phyloP scores from a whole-genome alignment of 2,888 invertebrate species.

The Drosophila paracracens region DNA sequence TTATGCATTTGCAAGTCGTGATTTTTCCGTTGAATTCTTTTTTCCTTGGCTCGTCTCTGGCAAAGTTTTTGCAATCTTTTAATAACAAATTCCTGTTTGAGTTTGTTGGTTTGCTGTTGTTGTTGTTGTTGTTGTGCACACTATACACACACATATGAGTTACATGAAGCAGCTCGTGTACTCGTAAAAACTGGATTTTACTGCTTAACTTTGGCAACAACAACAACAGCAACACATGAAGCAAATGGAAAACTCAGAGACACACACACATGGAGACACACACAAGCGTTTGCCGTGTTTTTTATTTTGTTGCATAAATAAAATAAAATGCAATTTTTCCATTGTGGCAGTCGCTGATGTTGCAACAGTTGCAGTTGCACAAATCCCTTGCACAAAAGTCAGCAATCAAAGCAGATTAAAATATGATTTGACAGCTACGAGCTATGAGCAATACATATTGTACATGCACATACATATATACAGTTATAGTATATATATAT shows the following conservation, averaged over 20 bases:
- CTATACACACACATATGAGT: conserved; percentile 48
- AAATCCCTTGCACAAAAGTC: conserved; percentile 83
- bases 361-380: conserved; percentile 56
- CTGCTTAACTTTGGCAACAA: conserved; percentile 74
- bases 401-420: conserved; percentile 84
- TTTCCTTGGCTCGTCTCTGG: conserved; percentile 35
- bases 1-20: conserved; percentile 6
- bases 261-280: neutral
- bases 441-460: conserved; percentile 49
- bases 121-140: conserved; percentile 3
- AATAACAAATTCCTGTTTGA: conserved; percentile 63
- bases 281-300: neutral
- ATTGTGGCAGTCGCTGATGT: conserved; percentile 39
- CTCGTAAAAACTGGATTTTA: conserved; percentile 78
- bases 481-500: conserved; percentile 8
- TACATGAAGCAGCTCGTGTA: conserved; percentile 50
- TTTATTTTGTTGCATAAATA: conserved; percentile 70
- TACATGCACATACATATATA: conserved; percentile 13
- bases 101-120: conserved; percentile 17
- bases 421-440: conserved; percentile 83
- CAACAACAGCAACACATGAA: conserved; percentile 59
- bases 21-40: conserved; percentile 8
- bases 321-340: conserved; percentile 78
- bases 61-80: conserved; percentile 43
- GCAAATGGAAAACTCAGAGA: conserved; percentile 62